A percentile compares a stretch with the other conserved stretches of the same genome.
These are phyloP conservation scores for Panulirus ornatus DNA, from an alignment of 1,140 invertebrate genomes.

Conservation along the genomic window DNA sequence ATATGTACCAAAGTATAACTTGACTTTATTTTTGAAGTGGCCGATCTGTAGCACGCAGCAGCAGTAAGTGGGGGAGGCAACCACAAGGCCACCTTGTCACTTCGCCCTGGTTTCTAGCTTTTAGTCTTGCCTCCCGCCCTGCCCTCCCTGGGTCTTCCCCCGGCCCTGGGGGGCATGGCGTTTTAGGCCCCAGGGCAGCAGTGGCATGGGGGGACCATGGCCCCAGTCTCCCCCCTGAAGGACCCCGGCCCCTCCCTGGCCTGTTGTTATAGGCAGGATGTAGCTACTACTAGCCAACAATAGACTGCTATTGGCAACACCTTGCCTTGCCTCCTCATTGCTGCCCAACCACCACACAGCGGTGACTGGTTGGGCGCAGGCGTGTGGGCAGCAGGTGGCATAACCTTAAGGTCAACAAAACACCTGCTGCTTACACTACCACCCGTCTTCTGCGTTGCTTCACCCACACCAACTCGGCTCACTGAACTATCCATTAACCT, in stretches of 20 bases:
- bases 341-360: slow-evolving; percentile 59
- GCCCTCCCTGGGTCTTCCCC: slow-evolving; percentile 69
- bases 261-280: slow-evolving; percentile 55
- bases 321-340: slow-evolving; percentile 57
- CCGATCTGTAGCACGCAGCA: slow-evolving; percentile 65
- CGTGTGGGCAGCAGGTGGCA: slow-evolving; percentile 62
- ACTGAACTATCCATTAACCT: slow-evolving; percentile 65
- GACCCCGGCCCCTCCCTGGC: slow-evolving; percentile 69
- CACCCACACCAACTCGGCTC: slow-evolving; percentile 69
- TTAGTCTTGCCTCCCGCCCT: slow-evolving; percentile 59
- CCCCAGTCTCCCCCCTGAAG: slow-evolving; percentile 73
- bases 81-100: slow-evolving; percentile 45
- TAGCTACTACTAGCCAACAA: slow-evolving; percentile 18
- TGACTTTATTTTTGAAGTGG: slow-evolving; percentile 71
- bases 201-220: slow-evolving; percentile 67
- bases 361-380: slow-evolving; percentile 52
- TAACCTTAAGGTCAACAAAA: slow-evolving; percentile 70
- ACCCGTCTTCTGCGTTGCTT: slow-evolving; percentile 65
- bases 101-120: slow-evolving; percentile 48
- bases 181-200: slow-evolving; percentile 52
- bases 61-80: slow-evolving; percentile 54
- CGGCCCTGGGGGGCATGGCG: slow-evolving; percentile 70
- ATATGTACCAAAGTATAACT: slow-evolving; percentile 72
- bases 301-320: slow-evolving; percentile 23
- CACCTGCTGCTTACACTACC: slow-evolving; percentile 63